Evolutionary conservation across 2,113 vertebrate species (phyloP), one percentile per base, ranked within the genome.

Genomic region (Etia nguti): DNA sequence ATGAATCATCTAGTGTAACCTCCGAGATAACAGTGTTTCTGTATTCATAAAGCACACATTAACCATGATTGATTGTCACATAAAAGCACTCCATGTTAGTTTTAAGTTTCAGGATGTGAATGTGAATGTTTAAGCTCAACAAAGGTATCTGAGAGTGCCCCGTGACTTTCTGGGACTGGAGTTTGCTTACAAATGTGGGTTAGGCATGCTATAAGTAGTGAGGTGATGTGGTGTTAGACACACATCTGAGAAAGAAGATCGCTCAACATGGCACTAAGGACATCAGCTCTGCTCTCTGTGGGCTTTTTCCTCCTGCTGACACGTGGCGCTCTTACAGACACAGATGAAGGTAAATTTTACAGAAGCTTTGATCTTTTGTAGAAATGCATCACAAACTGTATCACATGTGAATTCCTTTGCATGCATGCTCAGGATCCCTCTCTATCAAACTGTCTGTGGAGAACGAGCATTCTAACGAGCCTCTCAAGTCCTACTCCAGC

Each of bases 381-480:
- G 22, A 4, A 43, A 5, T 29, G 4, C 4, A 20, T 84, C 18
- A 79, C 15, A 29, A 7, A 60, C 18, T 56, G 8, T 3, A 2
- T 80, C 6, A 36, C 20, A 46, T 48, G 3, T 65, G 6, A 68
- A 52, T 20, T 41, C 29, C 38, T 20, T 79, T 55, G 6, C 31
- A 7, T 86, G 50, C 68, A 90, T 90, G 36, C 56, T 73, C 79
- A 57, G 55, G 2, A 10, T 75, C 50, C 48, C 11, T 93, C 54
- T 90, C 93, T 1, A n/a, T 96, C 22, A 86, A 29, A 56, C n/a
- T 96, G 87, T 87, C 94, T 36, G 93, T 95, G 88, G 88, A 87
- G 65, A 93, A 90, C 15, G 82, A 90, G 26, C 81, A 91, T 24
- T 90, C 82, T 10, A 90, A 93, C 85, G 10, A 82, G 80, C 43